Evolutionary conservation across 2,113 vertebrate genomes (phyloP), one percentile per base, ranked within the genome.

Genomic region (Nothoprocta pentlandii): DNA sequence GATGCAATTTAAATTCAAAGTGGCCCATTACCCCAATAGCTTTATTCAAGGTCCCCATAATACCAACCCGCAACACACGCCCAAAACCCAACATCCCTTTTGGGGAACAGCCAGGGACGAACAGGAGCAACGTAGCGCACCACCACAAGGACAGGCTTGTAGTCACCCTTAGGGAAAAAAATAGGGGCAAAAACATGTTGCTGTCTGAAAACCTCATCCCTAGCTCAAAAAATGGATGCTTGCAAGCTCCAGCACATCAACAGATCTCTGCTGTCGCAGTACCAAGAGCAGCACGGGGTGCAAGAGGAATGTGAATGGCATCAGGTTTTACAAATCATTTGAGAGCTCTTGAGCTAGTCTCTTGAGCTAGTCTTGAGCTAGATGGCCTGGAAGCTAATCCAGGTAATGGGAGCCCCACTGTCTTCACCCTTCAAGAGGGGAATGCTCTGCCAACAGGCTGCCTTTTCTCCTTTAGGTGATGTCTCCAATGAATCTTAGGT

Each of bases 31-130:
- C 16, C 25, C 39, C 32, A 79, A 34, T 17, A 83, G 51, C 10
- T 79, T 39, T 34, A 21, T 63, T 80, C 77, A 68, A 80, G 13
- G 22, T 34, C 30, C 46, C 71, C 44, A 53, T 12, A 80, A 30
- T 77, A 67, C 68, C 51, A 54, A 0, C 0, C 16, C 41, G 39
- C 25, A 74, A 61, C 12, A 25, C 4, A 16, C 16, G 41, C 19
- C 17, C 49, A 61, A 81, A 75, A 9, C 15, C 39, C 75, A 84
- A 64, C 6, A 39, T 21, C 41, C 5, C 3, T 44, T 73, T 69
- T 47, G 63, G 51, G 74, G 32, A 62, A 46, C 16, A 51, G 9
- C 12, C 74, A n/a, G 32, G 34, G 26, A 49, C 61, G 21, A 26
- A 73, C 74, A 42, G 4, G 8, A 49, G 34, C 23, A 69, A 4